Conservation (phyloP, 2,113 vertebrate species). For the Circaetus gallicus region DNA sequence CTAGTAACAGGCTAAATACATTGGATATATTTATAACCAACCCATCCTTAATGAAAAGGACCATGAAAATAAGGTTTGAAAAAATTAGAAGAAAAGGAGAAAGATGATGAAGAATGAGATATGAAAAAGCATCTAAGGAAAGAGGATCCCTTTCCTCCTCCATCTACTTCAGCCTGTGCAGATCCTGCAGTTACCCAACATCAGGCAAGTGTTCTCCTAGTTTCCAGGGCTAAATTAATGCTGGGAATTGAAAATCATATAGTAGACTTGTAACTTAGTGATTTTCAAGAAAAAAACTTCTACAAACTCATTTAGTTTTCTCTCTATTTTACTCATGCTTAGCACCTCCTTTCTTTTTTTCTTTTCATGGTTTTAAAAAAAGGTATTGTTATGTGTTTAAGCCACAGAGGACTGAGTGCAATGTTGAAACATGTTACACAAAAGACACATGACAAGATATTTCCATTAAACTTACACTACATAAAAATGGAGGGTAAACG, state of each 20-base stretch:
- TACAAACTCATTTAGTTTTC: not conserved
- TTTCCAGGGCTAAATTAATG: not conserved
- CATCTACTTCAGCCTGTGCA: not conserved
- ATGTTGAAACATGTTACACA: not conserved
- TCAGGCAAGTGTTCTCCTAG: not conserved
- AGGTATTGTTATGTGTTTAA: not conserved
- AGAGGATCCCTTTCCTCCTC: not conserved
- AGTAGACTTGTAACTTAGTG: not conserved
- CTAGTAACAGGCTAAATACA: not conserved
- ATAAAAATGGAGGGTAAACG: conserved; percentile 35
- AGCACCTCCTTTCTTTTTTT: not conserved
- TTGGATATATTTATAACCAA: not conserved
- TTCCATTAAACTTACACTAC: conserved; percentile 43
- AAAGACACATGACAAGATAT: conserved; percentile 11
- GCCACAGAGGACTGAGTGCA: not conserved
- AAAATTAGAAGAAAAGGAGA: not conserved
- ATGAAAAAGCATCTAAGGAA: not conserved
- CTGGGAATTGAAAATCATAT: not conserved
- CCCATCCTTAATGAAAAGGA: not conserved
- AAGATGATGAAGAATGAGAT: not conserved
- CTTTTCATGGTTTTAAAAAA: not conserved
- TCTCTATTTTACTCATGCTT: not conserved
- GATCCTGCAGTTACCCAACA: not conserved
- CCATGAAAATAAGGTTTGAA: not conserved
- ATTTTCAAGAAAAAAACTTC: not conserved